Conservation (phyloP, 2,113 vertebrate species). For the Gallinago jamesoni region DNA sequence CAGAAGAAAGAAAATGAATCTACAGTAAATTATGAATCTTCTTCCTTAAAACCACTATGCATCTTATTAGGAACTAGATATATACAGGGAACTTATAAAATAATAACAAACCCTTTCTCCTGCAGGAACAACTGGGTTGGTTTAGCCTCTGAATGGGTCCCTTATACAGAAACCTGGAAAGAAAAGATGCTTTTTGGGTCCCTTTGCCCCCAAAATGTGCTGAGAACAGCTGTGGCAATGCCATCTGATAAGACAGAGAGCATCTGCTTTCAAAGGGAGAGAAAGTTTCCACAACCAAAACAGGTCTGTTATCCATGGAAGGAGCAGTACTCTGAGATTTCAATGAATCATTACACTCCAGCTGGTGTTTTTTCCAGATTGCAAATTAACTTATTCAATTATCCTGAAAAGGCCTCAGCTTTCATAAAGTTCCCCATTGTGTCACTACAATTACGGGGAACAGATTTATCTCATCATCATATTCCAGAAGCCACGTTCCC, state of each 20-base stretch:
- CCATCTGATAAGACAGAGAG: not conserved
- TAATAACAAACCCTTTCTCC: not conserved
- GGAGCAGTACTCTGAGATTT: slow-evolving; percentile 6
- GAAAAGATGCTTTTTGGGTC: not conserved
- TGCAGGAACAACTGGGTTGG: not conserved
- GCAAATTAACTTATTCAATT: slow-evolving; percentile 68
- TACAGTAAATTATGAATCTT: not conserved
- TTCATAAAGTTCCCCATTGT: slow-evolving; percentile 42
- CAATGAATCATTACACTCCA: slow-evolving; percentile 34
- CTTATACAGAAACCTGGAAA: not conserved
- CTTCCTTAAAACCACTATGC: not conserved
- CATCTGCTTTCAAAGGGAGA: not conserved
- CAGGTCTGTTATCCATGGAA: slow-evolving; percentile 16
- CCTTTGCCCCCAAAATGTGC: not conserved
- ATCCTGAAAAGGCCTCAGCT: slow-evolving; percentile 48
- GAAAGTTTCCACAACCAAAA: slow-evolving; percentile 7
- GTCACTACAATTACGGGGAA: slow-evolving; percentile 31
- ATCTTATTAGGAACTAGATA: not conserved
- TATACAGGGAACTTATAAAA: not conserved
- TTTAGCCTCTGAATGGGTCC: not conserved
- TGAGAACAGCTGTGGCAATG: slow-evolving; percentile 7
- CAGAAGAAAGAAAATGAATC: not conserved
- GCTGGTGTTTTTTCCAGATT: slow-evolving; percentile 54
- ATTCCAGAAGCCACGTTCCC: slow-evolving; percentile 10
- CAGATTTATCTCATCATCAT: slow-evolving; percentile 50